Evolutionary conservation across 2,797 vertebrate genomes (phyloP), one percentile per base, ranked within the genome.

Genomic region (Catharus ustulatus): DNA sequence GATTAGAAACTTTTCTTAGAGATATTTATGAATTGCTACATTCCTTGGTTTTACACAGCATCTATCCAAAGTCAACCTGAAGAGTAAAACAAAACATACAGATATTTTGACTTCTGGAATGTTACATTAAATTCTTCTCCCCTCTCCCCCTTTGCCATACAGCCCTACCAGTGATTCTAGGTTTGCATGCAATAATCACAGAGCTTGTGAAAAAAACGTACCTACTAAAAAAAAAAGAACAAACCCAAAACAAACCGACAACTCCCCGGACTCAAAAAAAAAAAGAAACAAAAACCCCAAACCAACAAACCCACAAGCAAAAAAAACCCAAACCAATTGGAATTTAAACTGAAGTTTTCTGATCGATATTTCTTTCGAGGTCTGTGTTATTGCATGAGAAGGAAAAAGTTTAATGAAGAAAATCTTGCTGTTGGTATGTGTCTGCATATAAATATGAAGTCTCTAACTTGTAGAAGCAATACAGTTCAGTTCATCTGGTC

Each of bases 261-360:
- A 13, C 5, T 2, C 19, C 3, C 5, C 9, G 11, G 10, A 3
- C 4, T 3, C 2, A 10, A 30, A 13, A 12, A 19, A 27, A 36
- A 4, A 40, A 27, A 8, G 1, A 21, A 49, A 27, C 13, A 36
- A 67, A 48, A 27, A 24, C 23, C 5, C 15, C 26, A 29, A 51
- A 29, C 10, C 14, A 38, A 40, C 10, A 66, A 64, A 42, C 17
- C 5, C 6, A 74, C 5, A 51, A 27, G 10, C 32, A 66, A 32
- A 51, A 67, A 75, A 66, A 58, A 0, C 1, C 10, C 5, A 45
- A 34, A 74, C 15, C 7, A 24, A 38, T 3, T 42, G 7, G 2
- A 83, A 69, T 45, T 73, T 27, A 62, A 71, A 27, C 10, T 52
- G 13, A 21, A 52, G 3, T 5, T 69, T 22, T n/a, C 12, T 43